Conservation (phyloP, 2,113 vertebrate species). For the Epinephelus lanceolatus region DNA sequence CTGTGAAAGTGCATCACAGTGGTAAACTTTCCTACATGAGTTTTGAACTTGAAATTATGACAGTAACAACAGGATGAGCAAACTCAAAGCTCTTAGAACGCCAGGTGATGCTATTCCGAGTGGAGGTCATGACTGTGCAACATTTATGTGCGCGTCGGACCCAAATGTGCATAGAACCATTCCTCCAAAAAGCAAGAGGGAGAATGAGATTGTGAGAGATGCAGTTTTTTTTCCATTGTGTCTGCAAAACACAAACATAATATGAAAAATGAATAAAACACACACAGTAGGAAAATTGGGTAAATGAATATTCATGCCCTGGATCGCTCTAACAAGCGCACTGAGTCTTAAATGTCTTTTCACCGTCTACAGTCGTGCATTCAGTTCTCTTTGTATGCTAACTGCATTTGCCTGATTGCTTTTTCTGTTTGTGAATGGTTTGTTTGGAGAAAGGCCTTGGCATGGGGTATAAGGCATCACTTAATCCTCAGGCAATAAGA, state of each 20-base stretch:
- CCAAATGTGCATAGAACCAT: conserved; percentile 2
- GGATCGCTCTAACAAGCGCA: conserved; percentile 68
- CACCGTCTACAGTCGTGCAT: conserved; percentile 63
- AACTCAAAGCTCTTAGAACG: neutral
- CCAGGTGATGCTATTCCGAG: neutral
- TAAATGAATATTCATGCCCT: conserved; percentile 79
- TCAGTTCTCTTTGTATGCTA: conserved; percentile 69
- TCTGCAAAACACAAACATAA: conserved; percentile 57
- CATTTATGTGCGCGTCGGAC: neutral
- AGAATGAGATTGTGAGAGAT: neutral
- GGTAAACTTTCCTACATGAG: neutral
- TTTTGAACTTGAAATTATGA: conserved; percentile 20
- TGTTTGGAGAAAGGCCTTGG: conserved; percentile 78
- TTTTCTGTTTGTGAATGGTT: conserved; percentile 80
- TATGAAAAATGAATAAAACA: conserved; percentile 71
- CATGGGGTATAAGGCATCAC: conserved; percentile 74
- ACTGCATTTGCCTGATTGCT: conserved; percentile 80
- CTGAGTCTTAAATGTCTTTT: conserved; percentile 70
- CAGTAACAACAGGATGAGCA: conserved; percentile 18
- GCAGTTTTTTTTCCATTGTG: conserved; percentile 36
- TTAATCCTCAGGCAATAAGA: conserved; percentile 77
- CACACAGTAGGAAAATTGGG: conserved; percentile 55
- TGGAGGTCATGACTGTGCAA: neutral
- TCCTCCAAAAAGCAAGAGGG: neutral
- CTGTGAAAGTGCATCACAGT: conserved; percentile 17